Evolutionary conservation across 2,888 invertebrate species (phyloP), one percentile per base, ranked within the genome.

Genomic region (Galerucella nymphaeae): DNA sequence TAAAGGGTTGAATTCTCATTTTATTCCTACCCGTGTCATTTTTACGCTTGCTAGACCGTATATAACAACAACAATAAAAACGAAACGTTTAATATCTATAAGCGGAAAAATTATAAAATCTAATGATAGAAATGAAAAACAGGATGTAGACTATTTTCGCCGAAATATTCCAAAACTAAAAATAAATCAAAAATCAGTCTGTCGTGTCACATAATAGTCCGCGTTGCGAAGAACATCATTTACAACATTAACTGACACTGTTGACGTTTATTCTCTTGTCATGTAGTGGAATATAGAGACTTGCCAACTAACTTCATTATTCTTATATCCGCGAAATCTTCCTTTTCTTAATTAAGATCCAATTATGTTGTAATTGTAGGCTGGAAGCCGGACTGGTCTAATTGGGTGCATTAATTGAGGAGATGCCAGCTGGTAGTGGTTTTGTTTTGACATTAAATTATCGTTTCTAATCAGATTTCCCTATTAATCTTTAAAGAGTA

Each of bases 311-410:
- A 73, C 75, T 73, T 75, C 73, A 73, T 75, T 73, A 75, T 75
- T 72, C 72, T 70, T 59, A 70, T 65, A 75, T 73, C 73, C 70
- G 67, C 71, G 70, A 70, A 70, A 75, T 75, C 72, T 73, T 71
- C 66, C 73, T 66, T 61, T 57, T 50, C 66, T 71, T 3, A 73
- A 75, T 75, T 73, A 70, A 63, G 61, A 57, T 42, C 73, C 75
- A 73, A 75, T 75, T 75, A 75, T 70, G 67, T 66, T 55, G 73
- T 68, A 72, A 73, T 75, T 72, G 70, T 70, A 73, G 70, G 66
- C 59, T 48, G 66, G 48, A 66, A 66, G 23, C 48, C 20, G 48
- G 11, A 66, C 45, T 58, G 58, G 58, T 20, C 58, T 66, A 66
- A 66, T 66, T 66, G 66, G 66, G 16, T 45, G 58, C 66, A 45